Evolutionary conservation across 2,113 vertebrate species (phyloP), one percentile per base, ranked within the genome.

Genomic region (Eonycteris spelaea): DNA sequence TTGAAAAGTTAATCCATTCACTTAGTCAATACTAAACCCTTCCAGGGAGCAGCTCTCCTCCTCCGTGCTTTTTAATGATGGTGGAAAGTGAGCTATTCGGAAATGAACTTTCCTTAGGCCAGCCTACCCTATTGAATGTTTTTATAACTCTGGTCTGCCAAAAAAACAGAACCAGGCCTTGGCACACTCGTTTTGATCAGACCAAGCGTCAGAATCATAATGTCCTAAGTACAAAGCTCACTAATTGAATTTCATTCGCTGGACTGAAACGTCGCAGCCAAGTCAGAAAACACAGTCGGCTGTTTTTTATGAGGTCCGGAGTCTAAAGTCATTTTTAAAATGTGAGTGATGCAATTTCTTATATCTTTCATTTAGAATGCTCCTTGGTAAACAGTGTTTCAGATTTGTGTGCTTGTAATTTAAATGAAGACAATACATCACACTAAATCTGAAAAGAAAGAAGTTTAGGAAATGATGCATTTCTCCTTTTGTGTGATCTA

Each of bases 321-420:
- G 96, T 98, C 98, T 97, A 96, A 98, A 98, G 98, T 98, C 97
- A 98, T 99, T 98, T 98, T 98, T 98, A 97, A 98, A 98, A 98
- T 94, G 97, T 98, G 98, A 98, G 96, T 98, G 98, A 99, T 98
- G 98, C 98, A 97, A 98, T 98, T 98, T 98, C 98, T 98, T 98
- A 95, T 98, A 98, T 98, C 98, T 98, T 98, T 98, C 98, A 98
- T 98, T 98, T 98, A 99, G 98, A 98, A 98, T 96, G 98, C 98
- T 98, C 94, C 98, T 99, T 98, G 98, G 98, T 99, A 99, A 99
- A 99, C 98, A 98, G 97, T 98, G 97, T 97, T 98, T 97, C 98
- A 98, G 98, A 98, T 99, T 98, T 98, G 98, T 98, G 94, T 98
- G 98, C 98, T 98, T 99, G 98, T 99, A 98, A 99, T 99, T 99